Conservation (phyloP, 2,113 vertebrate species). For the Sorex fumeus region DNA sequence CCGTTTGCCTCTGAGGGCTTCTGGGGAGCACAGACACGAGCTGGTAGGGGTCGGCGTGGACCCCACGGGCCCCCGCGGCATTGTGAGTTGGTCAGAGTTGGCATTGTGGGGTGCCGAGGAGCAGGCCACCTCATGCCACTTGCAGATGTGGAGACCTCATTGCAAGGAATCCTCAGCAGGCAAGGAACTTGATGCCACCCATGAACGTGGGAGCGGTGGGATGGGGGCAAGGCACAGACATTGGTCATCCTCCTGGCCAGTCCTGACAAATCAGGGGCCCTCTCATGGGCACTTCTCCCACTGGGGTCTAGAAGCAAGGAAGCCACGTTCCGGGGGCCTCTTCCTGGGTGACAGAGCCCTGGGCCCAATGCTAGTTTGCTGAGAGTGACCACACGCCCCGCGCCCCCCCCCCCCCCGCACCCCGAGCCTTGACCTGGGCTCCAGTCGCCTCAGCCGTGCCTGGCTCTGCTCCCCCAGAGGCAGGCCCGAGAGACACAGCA, state of each 20-base stretch:
- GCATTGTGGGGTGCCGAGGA: background rate
- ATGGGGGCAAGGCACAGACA: slow-evolving; percentile 37
- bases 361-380: too few species aligned
- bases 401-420: too few species aligned
- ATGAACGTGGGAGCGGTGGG: slow-evolving; percentile 24
- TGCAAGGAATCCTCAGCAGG: too few species aligned
- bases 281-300: background rate
- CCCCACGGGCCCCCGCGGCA: slow-evolving; percentile 3
- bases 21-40: background rate
- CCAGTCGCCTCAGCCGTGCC: background rate
- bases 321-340: background rate
- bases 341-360: too few species aligned
- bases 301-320: slow-evolving; percentile 30
- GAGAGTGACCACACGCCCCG: too few species aligned
- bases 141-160: slow-evolving; percentile 66
- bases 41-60: background rate
- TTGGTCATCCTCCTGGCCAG: slow-evolving; percentile 56
- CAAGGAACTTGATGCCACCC: too few species aligned
- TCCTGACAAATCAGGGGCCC: slow-evolving; percentile 52
- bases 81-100: slow-evolving; percentile 37
- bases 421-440: too few species aligned
- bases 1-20: slow-evolving; percentile 9
- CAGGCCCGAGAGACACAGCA: too few species aligned
- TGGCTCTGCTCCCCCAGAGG: background rate
- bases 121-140: slow-evolving; percentile 30